Conservation (phyloP, 2,888 invertebrate species). For the Drosophila recens region DNA sequence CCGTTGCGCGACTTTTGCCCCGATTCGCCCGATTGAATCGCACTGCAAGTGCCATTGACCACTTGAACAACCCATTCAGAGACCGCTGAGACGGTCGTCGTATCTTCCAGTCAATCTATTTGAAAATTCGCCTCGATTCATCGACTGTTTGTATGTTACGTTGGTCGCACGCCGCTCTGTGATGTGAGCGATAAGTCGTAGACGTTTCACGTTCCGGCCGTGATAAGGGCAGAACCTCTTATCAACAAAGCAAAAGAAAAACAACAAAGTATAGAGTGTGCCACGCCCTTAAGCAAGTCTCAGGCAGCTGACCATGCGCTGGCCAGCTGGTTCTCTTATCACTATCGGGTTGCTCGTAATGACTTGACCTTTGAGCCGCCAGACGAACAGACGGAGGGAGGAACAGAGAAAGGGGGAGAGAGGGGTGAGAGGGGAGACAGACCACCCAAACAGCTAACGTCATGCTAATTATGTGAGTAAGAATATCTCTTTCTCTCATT, state of each 20-base stretch:
- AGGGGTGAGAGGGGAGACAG: neutral
- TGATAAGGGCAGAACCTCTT: slow-evolving; percentile 21
- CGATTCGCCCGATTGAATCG: neutral
- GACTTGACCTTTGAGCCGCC: slow-evolving; percentile 37
- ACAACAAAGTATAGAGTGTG: neutral
- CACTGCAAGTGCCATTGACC: slow-evolving; percentile 2
- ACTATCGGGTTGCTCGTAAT: slow-evolving; percentile 25
- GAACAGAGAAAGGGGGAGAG: too few species aligned
- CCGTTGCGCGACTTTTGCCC: neutral
- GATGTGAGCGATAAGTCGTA: slow-evolving; percentile 33
- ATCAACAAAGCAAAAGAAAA: neutral
- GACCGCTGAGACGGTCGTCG: slow-evolving; percentile 1
- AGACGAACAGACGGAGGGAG: too few species aligned
- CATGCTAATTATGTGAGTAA: slow-evolving; percentile 44
- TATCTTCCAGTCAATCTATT: slow-evolving; percentile 32
- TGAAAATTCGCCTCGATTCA: slow-evolving; percentile 1
- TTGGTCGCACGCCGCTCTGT: slow-evolving; percentile 24
- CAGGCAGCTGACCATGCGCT: slow-evolving; percentile 39
- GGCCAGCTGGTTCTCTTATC: slow-evolving; percentile 47
- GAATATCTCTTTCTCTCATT: too few species aligned
- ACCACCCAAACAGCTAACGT: slow-evolving; percentile 34
- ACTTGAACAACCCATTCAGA: slow-evolving; percentile 24
- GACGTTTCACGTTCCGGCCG: slow-evolving; percentile 36
- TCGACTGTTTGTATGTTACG: slow-evolving; percentile 1
- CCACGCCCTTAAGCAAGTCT: slow-evolving; percentile 19